phyloP scores from a whole-genome alignment of 2,797 vertebrate species.

The Mormyrus hasselquistii region DNA sequence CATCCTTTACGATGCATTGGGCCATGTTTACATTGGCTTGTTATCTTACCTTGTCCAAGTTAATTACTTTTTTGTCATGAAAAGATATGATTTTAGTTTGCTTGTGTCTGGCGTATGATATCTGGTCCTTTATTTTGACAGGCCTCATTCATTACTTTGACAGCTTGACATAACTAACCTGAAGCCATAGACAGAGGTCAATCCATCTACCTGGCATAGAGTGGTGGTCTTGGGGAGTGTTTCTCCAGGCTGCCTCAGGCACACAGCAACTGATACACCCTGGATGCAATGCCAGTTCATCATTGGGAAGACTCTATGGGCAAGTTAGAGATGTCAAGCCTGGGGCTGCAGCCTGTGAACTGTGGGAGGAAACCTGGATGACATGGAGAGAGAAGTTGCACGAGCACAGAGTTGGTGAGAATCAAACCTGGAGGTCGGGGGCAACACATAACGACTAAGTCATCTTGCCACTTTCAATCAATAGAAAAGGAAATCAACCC shows the following conservation, averaged over 20 bases:
- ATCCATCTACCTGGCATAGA: background rate
- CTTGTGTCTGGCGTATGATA: background rate
- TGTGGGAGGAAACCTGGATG: background rate
- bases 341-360: background rate
- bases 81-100: background rate
- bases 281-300: background rate
- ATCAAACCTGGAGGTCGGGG: background rate
- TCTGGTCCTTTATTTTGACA: background rate
- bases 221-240: background rate
- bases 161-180: background rate
- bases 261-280: background rate
- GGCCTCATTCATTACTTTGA: background rate
- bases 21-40: background rate
- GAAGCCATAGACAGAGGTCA: background rate
- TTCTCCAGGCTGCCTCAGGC: background rate
- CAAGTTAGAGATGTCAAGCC: background rate
- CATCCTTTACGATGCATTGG: background rate
- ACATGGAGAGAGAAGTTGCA: background rate
- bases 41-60: background rate
- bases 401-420: background rate
- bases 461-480: background rate
- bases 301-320: background rate
- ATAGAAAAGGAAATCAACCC: background rate
- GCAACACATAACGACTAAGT: background rate
- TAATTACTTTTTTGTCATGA: background rate